Conservation (phyloP, 2,113 vertebrate genomes). For the Pseudorasbora parva region DNA sequence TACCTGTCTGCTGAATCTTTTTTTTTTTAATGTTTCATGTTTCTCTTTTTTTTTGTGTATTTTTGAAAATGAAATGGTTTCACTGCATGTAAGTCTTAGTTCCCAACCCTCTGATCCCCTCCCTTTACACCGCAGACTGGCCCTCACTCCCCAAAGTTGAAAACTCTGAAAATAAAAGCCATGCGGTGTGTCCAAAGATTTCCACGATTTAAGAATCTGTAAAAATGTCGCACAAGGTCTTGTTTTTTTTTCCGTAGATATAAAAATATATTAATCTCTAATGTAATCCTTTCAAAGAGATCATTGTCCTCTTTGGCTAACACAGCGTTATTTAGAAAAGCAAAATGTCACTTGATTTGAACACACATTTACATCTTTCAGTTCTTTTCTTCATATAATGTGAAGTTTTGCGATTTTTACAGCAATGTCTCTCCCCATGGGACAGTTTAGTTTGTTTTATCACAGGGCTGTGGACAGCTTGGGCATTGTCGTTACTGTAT, state of each 20-base stretch:
- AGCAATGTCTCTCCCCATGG: slow-evolving; percentile 72
- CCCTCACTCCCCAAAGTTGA: slow-evolving; percentile 75
- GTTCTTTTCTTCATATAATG: slow-evolving; percentile 72
- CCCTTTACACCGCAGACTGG: slow-evolving; percentile 73
- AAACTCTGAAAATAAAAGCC: slow-evolving; percentile 79
- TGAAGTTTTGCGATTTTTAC: slow-evolving; percentile 73
- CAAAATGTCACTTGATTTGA: slow-evolving; percentile 76
- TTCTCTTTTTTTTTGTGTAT: slow-evolving; percentile 51
- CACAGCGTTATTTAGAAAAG: slow-evolving; percentile 84
- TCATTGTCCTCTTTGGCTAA: slow-evolving; percentile 83
- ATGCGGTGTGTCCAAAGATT: slow-evolving; percentile 82
- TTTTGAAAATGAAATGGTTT: slow-evolving; percentile 60
- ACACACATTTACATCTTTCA: slow-evolving; percentile 70
- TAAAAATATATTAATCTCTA: slow-evolving; percentile 90
- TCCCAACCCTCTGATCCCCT: slow-evolving; percentile 73
- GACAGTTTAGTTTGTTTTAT: slow-evolving; percentile 53
- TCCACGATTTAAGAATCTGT: slow-evolving; percentile 85
- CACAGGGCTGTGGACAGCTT: slow-evolving; percentile 52
- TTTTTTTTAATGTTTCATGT: slow-evolving; percentile 32
- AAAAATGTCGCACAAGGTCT: slow-evolving; percentile 89
- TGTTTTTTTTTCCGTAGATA: slow-evolving; percentile 81
- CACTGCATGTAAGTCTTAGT: slow-evolving; percentile 70
- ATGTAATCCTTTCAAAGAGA: slow-evolving; percentile 86
- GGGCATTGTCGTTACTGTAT: slow-evolving; percentile 67
- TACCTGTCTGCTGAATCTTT: slow-evolving; percentile 21